Evolutionary conservation across 1,140 invertebrate genomes (phyloP).

Genomic region (Anadara kagoshimensis): DNA sequence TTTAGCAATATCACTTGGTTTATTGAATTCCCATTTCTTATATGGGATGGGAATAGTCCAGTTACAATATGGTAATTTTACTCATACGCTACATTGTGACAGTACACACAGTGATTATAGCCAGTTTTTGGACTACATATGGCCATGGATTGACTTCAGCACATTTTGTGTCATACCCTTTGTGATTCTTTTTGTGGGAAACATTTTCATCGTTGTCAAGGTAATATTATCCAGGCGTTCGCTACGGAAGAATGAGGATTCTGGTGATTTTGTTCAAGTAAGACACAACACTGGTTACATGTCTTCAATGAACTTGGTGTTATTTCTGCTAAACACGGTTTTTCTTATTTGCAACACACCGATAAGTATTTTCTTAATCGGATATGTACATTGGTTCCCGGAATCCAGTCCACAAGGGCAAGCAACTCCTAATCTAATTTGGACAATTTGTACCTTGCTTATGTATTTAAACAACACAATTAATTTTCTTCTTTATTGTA

Average conservation of each 20-base stretch:
- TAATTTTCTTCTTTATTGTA: slow-evolving; percentile 26
- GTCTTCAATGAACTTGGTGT: slow-evolving; percentile 45
- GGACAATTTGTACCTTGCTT: slow-evolving; percentile 24
- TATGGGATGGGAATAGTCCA: not conserved
- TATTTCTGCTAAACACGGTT: slow-evolving; percentile 44
- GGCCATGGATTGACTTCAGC: not conserved
- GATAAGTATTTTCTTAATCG: slow-evolving; percentile 48
- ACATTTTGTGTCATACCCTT: slow-evolving; percentile 2
- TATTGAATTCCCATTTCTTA: not conserved
- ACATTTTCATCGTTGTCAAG: not conserved
- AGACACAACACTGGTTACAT: not conserved
- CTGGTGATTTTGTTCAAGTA: too few species aligned
- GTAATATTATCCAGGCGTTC: not conserved
- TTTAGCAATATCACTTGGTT: not conserved
- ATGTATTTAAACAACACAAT: slow-evolving; percentile 38
- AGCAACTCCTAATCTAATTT: slow-evolving; percentile 13
- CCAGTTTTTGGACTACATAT: not conserved
- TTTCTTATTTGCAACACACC: slow-evolving; percentile 49
- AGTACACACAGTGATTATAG: slow-evolving; percentile 2
- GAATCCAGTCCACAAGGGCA: not conserved
- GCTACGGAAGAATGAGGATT: not conserved
- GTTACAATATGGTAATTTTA: not conserved
- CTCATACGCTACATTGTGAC: not conserved
- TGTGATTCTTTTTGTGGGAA: slow-evolving; percentile 3
- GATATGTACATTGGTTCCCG: slow-evolving; percentile 29